Percentiles rank a stretch among this genome's conserved stretches.
phyloP scores from a whole-genome alignment of 2,888 invertebrate genomes.

The Yponomeuta malinellus region DNA sequence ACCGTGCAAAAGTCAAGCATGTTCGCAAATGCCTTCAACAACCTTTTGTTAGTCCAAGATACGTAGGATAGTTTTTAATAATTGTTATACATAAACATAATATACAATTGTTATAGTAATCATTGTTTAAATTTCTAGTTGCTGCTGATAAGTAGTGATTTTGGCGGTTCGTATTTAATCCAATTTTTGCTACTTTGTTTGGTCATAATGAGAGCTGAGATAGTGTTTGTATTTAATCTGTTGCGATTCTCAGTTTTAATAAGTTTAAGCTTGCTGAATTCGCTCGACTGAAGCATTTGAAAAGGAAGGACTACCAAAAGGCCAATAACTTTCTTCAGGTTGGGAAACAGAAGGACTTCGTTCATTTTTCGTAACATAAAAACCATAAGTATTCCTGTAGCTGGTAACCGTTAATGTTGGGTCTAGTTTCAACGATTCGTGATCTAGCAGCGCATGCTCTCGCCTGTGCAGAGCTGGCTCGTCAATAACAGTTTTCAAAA shows the following conservation, averaged over 20 bases:
- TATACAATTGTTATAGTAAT: not conserved
- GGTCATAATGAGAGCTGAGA: constrained; percentile 4
- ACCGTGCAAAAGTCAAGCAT: no score
- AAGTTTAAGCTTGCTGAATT: constrained; percentile 7
- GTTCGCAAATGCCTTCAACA: not conserved
- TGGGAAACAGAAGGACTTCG: not conserved
- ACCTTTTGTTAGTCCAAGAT: not conserved
- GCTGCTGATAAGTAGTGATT: not conserved
- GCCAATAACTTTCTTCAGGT: not conserved
- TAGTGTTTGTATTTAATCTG: not conserved
- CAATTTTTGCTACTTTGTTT: constrained; percentile 8
- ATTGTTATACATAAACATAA: not conserved
- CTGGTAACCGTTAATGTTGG: constrained; percentile 7
- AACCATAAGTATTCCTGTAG: constrained; percentile 6
- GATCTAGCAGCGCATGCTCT: constrained; percentile 3
- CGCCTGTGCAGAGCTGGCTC: not conserved
- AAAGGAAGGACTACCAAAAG: constrained; percentile 6
- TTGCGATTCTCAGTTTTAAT: constrained; percentile 12
- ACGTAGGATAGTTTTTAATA: not conserved
- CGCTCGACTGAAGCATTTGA: constrained; percentile 9
- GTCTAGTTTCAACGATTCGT: not conserved
- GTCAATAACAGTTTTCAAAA: constrained; percentile 8
- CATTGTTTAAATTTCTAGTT: constrained; percentile 6
- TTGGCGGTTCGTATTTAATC: constrained; percentile 3
- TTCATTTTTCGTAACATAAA: constrained; percentile 9